These are phyloP conservation scores for Plutella xylostella DNA, from an alignment of 2,888 invertebrate genomes.

Conservation along the genomic window DNA sequence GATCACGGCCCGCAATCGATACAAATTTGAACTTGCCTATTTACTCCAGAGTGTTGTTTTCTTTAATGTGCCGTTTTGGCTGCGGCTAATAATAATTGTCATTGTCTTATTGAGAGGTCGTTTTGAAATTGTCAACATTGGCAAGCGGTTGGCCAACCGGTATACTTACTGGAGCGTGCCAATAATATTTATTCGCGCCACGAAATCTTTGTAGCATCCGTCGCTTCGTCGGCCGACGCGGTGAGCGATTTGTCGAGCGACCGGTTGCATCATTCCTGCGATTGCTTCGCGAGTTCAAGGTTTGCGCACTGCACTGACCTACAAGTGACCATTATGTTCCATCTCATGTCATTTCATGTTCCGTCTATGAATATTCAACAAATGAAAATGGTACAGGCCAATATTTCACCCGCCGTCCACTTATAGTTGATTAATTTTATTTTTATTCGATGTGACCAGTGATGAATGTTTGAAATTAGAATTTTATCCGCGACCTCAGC, in stretches of 20 bases:
- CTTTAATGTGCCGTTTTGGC: constrained; percentile 18
- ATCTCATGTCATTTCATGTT: too few species aligned
- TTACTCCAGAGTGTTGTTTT: constrained; percentile 28
- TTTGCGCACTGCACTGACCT: constrained; percentile 16
- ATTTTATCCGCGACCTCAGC: too few species aligned
- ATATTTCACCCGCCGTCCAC: too few species aligned
- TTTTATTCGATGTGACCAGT: too few species aligned
- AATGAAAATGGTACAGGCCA: too few species aligned
- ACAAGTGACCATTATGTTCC: constrained; percentile 4
- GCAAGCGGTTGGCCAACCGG: constrained; percentile 46
- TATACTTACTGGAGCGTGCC: constrained; percentile 59
- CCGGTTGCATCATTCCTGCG: constrained; percentile 39
- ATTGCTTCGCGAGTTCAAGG: constrained; percentile 29
- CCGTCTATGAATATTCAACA: too few species aligned
- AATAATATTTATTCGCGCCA: constrained; percentile 53
- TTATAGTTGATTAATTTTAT: too few species aligned
- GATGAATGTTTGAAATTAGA: too few species aligned
- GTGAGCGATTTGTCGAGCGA: constrained; percentile 34
- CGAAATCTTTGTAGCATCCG: constrained; percentile 36
- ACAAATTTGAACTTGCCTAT: constrained; percentile 36
- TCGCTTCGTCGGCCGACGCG: constrained; percentile 32
- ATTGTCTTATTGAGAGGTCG: constrained; percentile 46
- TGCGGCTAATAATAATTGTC: constrained; percentile 35
- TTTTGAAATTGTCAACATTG: constrained; percentile 50
- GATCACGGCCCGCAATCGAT: constrained; percentile 46